Evolutionary conservation across 2,113 vertebrate genomes (phyloP).

Genomic region (Odobenus rosmarus): DNA sequence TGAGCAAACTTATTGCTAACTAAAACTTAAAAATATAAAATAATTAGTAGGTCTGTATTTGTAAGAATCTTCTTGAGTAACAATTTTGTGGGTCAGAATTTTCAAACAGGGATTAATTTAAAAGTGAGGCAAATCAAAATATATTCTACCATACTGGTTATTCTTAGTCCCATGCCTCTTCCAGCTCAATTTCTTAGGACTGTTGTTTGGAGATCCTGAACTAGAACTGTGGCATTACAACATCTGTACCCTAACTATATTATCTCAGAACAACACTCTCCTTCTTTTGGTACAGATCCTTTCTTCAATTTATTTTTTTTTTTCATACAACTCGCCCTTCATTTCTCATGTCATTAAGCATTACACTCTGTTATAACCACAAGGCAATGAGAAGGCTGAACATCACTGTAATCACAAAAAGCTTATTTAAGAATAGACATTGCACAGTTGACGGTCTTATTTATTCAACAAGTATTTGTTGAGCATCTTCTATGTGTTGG

Average conservation of each 20-base stretch:
- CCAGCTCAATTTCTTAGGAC: neutral
- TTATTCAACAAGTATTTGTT: neutral
- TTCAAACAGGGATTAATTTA: neutral
- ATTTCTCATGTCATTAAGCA: neutral
- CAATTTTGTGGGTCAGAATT: neutral
- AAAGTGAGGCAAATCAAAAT: neutral
- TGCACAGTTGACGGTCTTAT: neutral
- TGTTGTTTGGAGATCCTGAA: neutral
- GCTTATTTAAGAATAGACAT: neutral
- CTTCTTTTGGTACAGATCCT: neutral
- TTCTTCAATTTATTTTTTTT: neutral
- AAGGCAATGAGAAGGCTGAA: neutral
- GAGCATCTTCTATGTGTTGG: neutral
- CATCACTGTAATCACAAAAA: neutral
- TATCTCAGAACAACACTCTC: neutral
- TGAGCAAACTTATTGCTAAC: neutral
- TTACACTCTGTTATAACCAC: neutral
- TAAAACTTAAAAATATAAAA: slow-evolving; percentile 15
- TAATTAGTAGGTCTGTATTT: neutral
- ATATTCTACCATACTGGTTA: neutral
- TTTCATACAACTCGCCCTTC: neutral
- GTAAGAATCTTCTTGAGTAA: neutral
- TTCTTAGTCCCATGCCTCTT: neutral
- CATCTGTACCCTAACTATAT: neutral
- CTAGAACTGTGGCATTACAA: neutral